phyloP scores from a whole-genome alignment of 2,113 vertebrate genomes.

The Chaetodon auriga region DNA sequence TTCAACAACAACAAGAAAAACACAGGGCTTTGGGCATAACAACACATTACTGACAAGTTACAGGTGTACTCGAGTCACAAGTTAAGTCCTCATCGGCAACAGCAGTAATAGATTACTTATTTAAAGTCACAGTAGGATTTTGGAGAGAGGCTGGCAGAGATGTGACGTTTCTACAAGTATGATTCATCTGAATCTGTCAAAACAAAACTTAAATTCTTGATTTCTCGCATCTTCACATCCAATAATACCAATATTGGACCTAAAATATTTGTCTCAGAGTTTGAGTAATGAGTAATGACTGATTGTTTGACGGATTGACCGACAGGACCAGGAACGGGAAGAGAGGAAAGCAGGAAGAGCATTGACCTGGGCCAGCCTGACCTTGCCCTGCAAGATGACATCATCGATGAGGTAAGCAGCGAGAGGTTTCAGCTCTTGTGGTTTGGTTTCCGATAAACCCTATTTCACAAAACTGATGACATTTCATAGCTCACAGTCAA shows the following conservation, averaged over 20 bases:
- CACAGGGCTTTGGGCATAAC: neutral
- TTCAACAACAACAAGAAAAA: neutral
- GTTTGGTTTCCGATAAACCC: neutral
- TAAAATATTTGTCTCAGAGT: neutral
- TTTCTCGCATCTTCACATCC: no score
- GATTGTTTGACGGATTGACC: constrained; percentile 5
- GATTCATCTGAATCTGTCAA: neutral
- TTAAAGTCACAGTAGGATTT: neutral
- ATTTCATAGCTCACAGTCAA: neutral
- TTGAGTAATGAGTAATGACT: neutral
- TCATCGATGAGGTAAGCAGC: constrained; percentile 89
- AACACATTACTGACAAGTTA: neutral
- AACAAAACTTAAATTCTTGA: neutral
- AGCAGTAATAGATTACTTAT: neutral
- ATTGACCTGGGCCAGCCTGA: constrained; percentile 92
- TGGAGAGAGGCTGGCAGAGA: neutral
- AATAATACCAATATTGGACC: neutral
- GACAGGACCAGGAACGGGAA: constrained; percentile 67
- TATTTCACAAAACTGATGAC: neutral
- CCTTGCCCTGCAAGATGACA: constrained; percentile 90
- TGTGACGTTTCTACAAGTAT: no score
- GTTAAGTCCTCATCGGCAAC: neutral
- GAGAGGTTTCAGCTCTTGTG: neutral
- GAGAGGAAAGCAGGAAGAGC: constrained; percentile 90
- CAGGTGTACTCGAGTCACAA: neutral